Conservation (phyloP, 2,888 invertebrate genomes). For the Torymus aiolomorphi region DNA sequence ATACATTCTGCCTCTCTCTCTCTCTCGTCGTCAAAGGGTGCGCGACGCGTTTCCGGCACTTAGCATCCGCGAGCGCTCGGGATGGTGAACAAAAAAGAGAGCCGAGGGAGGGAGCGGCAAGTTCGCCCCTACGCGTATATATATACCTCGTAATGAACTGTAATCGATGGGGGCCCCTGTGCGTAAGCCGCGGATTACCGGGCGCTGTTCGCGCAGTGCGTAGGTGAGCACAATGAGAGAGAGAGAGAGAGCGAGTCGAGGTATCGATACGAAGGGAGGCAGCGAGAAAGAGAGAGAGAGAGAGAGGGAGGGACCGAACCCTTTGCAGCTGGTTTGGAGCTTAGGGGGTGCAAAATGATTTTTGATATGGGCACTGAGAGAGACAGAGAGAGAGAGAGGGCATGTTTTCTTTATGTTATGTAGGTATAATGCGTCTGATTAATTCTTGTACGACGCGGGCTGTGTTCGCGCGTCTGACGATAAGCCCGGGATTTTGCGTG, state of each 20-base stretch:
- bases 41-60: conserved; percentile 52
- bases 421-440: too few species aligned
- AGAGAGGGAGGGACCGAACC: background rate
- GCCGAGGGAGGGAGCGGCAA: conserved; percentile 7
- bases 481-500: too few species aligned
- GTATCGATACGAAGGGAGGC: too few species aligned
- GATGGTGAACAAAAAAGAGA: conserved; percentile 27
- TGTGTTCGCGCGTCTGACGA: background rate
- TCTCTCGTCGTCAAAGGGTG: conserved; percentile 44
- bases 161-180: conserved; percentile 45
- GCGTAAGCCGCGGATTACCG: conserved; percentile 37
- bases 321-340: background rate
- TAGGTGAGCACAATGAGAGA: background rate
- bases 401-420: too few species aligned
- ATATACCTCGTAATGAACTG: conserved; percentile 46
- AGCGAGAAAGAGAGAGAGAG: background rate
- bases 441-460: background rate
- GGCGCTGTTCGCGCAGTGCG: conserved; percentile 10
- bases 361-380: too few species aligned
- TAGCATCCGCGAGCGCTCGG: conserved; percentile 30
- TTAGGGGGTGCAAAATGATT: background rate
- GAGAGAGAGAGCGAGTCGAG: background rate
- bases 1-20: background rate
- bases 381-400: too few species aligned
- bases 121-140: conserved; percentile 25